Evolutionary conservation across 2,888 invertebrate species (phyloP).

Genomic region (Theodoxus fluviatilis): DNA sequence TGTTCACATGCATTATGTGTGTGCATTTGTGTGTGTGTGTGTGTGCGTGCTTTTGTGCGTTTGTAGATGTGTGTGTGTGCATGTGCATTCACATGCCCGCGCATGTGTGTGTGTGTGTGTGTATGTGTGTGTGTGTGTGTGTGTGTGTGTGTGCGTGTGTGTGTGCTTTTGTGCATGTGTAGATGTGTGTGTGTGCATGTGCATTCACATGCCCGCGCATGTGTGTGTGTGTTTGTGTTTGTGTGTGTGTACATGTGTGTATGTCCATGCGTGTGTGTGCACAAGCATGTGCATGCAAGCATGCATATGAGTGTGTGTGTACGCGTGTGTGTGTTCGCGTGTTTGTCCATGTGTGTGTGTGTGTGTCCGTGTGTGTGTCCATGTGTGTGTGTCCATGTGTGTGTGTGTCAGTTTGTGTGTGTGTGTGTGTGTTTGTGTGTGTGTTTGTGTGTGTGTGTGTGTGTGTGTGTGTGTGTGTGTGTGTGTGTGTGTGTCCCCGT

Average conservation of each 20-base stretch:
- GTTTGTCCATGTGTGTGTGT: background rate
- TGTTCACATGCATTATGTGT: background rate
- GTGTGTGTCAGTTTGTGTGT: background rate
- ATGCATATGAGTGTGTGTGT: constrained; percentile 12
- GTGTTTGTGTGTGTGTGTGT: background rate
- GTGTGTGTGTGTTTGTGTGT: background rate
- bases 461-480: constrained; percentile 16
- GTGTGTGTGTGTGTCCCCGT: background rate
- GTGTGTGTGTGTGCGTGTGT: constrained; percentile 13
- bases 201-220: background rate
- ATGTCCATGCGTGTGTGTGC: background rate
- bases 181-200: background rate
- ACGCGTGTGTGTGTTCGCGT: background rate
- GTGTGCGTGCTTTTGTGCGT: background rate
- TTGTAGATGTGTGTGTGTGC: background rate
- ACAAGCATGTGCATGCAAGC: too few relatives aligned
- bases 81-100: too few relatives aligned
- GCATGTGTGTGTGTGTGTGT: too few relatives aligned
- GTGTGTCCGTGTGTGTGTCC: background rate
- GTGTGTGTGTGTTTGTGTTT: background rate
- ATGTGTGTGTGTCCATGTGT: background rate
- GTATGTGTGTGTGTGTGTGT: constrained; percentile 7
- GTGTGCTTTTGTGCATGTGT: background rate
- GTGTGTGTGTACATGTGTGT: constrained; percentile 1
- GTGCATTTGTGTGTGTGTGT: constrained; percentile 9